Evolutionary conservation across 1,140 invertebrate species (phyloP).

Genomic region (Drosophila cardini): DNA sequence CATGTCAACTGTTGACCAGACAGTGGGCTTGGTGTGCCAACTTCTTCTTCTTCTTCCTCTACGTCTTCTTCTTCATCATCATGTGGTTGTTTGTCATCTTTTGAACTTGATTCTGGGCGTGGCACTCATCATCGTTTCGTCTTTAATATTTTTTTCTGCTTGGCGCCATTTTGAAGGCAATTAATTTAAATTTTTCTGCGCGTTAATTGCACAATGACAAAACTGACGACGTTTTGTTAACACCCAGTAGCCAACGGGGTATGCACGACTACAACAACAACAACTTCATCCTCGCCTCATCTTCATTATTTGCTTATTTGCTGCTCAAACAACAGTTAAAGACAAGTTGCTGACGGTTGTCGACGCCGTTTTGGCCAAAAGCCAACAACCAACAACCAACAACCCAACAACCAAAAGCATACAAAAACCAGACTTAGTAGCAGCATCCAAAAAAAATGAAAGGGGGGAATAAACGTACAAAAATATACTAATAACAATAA

Average conservation of each 20-base stretch:
- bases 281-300: conserved; percentile 52
- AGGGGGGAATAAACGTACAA: neutral
- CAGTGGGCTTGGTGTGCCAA: conserved; percentile 12
- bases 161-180: conserved; percentile 77
- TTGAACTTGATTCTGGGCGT: conserved; percentile 57
- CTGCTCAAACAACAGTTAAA: conserved; percentile 72
- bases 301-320: conserved; percentile 78
- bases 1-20: conserved; percentile 5
- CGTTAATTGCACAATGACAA: conserved; percentile 82
- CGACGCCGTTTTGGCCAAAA: conserved; percentile 41
- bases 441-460: conserved; percentile 48
- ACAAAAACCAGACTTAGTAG: conserved; percentile 60
- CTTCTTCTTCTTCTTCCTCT: neutral
- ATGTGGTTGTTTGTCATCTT: conserved; percentile 28
- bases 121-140: conserved; percentile 45
- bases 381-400: conserved; percentile 19
- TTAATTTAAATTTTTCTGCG: conserved; percentile 77
- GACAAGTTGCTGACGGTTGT: conserved; percentile 67
- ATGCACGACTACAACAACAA: too few relatives aligned
- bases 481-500: conserved; percentile 16
- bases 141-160: conserved; percentile 44
- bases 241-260: conserved; percentile 37
- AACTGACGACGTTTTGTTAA: conserved; percentile 56
- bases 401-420: conserved; percentile 43
- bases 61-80: neutral